Conservation (phyloP, 2,113 vertebrate species). For the Poicephalus meyeri region DNA sequence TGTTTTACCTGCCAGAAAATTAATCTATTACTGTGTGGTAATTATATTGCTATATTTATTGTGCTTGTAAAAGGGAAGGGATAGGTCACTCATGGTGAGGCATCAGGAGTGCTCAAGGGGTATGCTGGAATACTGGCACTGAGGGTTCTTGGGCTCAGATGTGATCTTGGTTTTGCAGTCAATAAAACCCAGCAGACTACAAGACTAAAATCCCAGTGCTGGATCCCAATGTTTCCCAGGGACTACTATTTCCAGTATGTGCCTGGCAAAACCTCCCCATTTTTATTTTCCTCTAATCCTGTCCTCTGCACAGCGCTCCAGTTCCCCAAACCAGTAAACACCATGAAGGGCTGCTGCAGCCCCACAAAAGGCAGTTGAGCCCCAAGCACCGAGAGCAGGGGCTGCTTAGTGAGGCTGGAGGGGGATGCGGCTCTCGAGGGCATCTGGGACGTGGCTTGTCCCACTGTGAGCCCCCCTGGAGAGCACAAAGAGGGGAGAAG, state of each 20-base stretch:
- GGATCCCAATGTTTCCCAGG: too few relatives aligned
- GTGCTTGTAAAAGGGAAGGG: slow-evolving; percentile 42
- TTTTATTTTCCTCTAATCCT: background rate
- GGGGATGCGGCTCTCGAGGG: background rate
- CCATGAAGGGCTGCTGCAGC: background rate
- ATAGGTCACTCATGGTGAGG: background rate
- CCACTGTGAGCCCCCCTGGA: accelerated
- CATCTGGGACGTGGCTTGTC: accelerated
- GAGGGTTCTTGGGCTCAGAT: background rate
- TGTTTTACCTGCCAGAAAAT: slow-evolving; percentile 61
- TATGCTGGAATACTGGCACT: background rate
- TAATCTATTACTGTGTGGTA: background rate
- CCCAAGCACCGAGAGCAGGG: background rate
- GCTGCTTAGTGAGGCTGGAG: background rate
- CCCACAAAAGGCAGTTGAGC: background rate
- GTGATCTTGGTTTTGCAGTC: background rate
- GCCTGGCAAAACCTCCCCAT: background rate
- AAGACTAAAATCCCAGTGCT: background rate
- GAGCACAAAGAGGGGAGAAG: background rate
- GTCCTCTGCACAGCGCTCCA: background rate
- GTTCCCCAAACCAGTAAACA: background rate
- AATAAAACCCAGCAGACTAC: background rate
- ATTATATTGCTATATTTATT: slow-evolving; percentile 58
- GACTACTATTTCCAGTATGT: background rate
- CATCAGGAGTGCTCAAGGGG: background rate